Evolutionary conservation across 2,113 vertebrate species (phyloP).

Genomic region (Desmodus rotundus): DNA sequence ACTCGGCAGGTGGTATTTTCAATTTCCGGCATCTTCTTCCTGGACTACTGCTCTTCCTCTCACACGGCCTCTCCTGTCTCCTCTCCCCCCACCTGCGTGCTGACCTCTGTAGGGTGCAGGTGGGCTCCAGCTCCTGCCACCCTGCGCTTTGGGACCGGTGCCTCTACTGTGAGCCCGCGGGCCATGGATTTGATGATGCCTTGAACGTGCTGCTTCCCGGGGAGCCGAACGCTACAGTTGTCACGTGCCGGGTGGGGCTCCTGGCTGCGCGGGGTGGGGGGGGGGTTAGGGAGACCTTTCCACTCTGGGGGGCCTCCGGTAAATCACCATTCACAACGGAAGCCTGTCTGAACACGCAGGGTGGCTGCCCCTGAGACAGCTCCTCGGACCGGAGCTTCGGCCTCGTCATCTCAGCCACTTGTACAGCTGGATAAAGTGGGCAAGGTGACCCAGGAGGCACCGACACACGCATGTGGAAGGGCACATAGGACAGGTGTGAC

Average conservation of each 20-base stretch:
- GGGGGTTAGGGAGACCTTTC: not conserved
- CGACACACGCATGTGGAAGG: accelerated
- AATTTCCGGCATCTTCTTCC: not conserved
- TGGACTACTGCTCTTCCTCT: not conserved
- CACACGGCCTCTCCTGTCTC: not conserved
- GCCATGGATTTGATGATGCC: accelerated
- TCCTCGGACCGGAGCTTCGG: conserved; percentile 32
- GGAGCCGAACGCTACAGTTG: not conserved
- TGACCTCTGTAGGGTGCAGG: not conserved
- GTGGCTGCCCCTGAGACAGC: not conserved
- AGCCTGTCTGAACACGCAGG: not conserved
- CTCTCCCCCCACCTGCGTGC: accelerated
- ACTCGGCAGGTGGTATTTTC: accelerated
- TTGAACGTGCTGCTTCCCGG: not conserved
- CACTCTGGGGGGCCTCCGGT: not conserved
- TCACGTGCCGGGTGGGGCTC: accelerated
- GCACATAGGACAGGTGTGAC: too few species aligned
- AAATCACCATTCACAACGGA: conserved; percentile 34
- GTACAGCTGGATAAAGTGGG: conserved; percentile 41
- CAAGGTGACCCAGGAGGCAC: not conserved
- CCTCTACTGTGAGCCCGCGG: accelerated
- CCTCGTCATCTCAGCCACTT: conserved; percentile 52
- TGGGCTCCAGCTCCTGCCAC: too few species aligned
- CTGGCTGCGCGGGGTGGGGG: not conserved
- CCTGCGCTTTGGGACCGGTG: too few species aligned